Base-by-base conservation (phyloP, 2,113 vertebrate genomes). In the Tretioscincus oriximinensis region DNA sequence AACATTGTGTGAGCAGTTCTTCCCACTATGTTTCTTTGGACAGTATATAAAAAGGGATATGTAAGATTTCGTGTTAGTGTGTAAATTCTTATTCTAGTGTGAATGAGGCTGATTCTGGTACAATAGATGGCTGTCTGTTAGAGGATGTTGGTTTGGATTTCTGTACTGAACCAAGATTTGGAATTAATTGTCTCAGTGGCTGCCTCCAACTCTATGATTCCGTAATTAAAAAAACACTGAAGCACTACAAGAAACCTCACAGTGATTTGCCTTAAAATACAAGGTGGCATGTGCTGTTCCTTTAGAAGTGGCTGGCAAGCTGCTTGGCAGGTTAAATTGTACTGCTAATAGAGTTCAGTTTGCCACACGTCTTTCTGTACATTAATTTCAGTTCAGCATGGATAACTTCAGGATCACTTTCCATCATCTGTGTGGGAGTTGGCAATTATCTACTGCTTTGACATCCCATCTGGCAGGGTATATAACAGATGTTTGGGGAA, bases 391-490 rank as follows among this genome's bases (percentile, higher is more conserved):
- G 73, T 85, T 89, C 87, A 78, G 61, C 11, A n/a, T 29, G 83
- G 81, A 47, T 72, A 41, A 54, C 58, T 77, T 88, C 85, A 78
- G 31, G 83, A 90, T 91, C 67, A 26, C 86, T 93, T 93, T 93
- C 92, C 80, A 2, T 93, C 90, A 81, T 90, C 69, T 90, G 90
- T 84, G 73, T 90, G 93, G 91, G 90, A 85, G 66, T 88, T 90
- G 84, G 22, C 79, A 84, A 84, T 80, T 88, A 82, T 78, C 90
- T 90, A 89, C 92, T 93, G 89, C 41, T 3, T 83, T 75, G 76
- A 83, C 84, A 78, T 58, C 87, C 88, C 64, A 89, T 93, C 90
- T 94, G 93, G 89, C 89, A 84, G 79, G 86, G 49, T 68, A 77
- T 20, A 7, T 76, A 86, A 85, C 94, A 94, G 92, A 94, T 93